Evolutionary conservation across 1,140 invertebrate species (phyloP).

Genomic region (Pogonognathellus flavescens): DNA sequence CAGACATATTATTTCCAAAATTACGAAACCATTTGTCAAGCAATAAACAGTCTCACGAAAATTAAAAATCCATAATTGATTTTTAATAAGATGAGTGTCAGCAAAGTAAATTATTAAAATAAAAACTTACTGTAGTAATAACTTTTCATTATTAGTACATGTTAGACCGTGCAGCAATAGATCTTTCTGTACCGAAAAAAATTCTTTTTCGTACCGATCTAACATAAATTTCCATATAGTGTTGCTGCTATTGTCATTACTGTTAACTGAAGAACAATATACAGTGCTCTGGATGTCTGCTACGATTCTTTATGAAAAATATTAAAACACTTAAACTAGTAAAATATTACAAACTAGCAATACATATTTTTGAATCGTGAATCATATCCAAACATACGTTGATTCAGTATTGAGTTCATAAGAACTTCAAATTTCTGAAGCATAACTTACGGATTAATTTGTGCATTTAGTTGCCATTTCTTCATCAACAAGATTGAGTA

Average conservation of each 20-base stretch:
- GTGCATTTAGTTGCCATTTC: not conserved
- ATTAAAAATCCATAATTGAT: too few relatives aligned
- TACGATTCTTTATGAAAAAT: not conserved
- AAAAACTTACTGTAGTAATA: not conserved
- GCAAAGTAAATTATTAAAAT: too few relatives aligned
- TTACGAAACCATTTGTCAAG: too few relatives aligned
- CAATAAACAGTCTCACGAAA: too few relatives aligned
- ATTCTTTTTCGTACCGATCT: constrained; percentile 5
- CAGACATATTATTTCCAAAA: too few relatives aligned
- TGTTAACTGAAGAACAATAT: not conserved
- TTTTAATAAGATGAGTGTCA: too few relatives aligned
- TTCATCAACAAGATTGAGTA: not conserved
- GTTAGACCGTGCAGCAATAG: not conserved
- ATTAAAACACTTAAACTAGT: too few relatives aligned
- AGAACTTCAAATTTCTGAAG: not conserved
- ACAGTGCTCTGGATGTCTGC: not conserved
- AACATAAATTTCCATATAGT: not conserved
- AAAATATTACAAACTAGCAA: too few relatives aligned
- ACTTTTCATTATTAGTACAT: not conserved
- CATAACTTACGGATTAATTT: not conserved
- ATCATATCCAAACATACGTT: not conserved
- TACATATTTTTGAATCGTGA: not conserved
- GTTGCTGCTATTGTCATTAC: not conserved
- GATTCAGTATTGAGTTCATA: not conserved
- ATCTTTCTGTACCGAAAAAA: constrained; percentile 34